Evolutionary conservation across 2,113 vertebrate genomes (phyloP).

Genomic region (Copsychus sechellarum): DNA sequence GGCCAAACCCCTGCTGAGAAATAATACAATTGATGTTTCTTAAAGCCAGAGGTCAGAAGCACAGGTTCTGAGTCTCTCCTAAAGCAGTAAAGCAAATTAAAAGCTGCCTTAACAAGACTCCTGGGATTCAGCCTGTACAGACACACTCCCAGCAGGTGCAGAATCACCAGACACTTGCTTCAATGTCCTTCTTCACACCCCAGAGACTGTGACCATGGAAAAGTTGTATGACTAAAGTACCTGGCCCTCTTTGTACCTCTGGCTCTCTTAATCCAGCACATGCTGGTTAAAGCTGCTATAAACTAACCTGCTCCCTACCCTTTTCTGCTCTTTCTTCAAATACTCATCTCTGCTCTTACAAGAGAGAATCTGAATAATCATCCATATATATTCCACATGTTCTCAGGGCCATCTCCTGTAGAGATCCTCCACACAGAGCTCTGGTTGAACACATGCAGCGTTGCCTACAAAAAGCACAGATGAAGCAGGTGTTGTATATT

Average conservation of each 20-base stretch:
- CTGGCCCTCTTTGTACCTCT: neutral
- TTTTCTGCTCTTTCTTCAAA: neutral
- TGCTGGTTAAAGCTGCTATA: neutral
- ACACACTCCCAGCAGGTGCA: neutral
- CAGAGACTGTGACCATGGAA: neutral
- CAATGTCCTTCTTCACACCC: neutral
- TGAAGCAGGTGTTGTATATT: neutral
- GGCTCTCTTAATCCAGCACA: neutral
- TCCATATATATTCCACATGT: neutral
- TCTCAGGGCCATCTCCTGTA: neutral
- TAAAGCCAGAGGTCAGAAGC: neutral
- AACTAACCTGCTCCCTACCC: neutral
- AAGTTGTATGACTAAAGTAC: neutral
- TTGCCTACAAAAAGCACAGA: neutral
- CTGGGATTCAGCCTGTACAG: neutral
- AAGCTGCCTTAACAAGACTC: neutral
- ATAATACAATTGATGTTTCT: neutral
- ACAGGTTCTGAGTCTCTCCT: neutral
- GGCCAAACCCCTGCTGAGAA: neutral
- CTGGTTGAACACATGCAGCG: neutral
- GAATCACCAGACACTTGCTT: neutral
- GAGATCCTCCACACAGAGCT: neutral
- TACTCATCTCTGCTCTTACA: neutral
- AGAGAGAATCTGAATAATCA: neutral
- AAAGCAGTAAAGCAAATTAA: neutral